phyloP scores from a whole-genome alignment of 1,140 invertebrate genomes.

The Anastrepha obliqua region DNA sequence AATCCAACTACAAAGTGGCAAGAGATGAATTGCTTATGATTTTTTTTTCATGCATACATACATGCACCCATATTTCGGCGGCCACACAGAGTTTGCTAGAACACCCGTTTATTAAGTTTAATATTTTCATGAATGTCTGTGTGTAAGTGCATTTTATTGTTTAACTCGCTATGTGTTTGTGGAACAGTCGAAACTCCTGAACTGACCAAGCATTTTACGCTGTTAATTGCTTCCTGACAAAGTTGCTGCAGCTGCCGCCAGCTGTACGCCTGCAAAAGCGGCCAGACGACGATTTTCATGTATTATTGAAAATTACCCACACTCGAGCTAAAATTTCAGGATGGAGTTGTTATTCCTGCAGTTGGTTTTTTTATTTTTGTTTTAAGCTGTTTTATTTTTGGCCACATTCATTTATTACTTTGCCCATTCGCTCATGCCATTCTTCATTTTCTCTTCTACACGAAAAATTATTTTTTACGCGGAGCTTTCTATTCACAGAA shows the following conservation, averaged over 20 bases:
- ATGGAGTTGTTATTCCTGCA: too few relatives aligned
- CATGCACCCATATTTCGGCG: neutral
- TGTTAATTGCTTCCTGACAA: conserved; percentile 40
- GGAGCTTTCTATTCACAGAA: too few relatives aligned
- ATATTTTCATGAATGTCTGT: neutral
- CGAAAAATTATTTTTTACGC: too few relatives aligned
- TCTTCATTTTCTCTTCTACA: too few relatives aligned
- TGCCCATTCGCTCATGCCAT: too few relatives aligned
- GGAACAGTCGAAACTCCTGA: neutral
- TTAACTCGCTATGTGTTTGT: neutral
- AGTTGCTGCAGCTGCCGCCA: conserved; percentile 34
- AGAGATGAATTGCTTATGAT: conserved; percentile 21
- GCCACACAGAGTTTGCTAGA: conserved; percentile 25
- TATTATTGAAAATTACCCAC: neutral
- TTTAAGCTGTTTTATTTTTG: too few relatives aligned
- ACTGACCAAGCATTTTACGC: conserved; percentile 31
- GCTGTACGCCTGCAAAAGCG: neutral
- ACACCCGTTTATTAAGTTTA: neutral
- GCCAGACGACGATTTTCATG: neutral
- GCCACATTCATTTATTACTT: too few relatives aligned
- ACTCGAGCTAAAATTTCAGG: neutral
- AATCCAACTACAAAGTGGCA: conserved; percentile 2
- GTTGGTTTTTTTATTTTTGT: too few relatives aligned
- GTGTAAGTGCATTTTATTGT: neutral
- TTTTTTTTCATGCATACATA: neutral